These are phyloP conservation scores for Epirrhoe alternata DNA, from an alignment of 2,888 invertebrate species.

Conservation along the genomic window DNA sequence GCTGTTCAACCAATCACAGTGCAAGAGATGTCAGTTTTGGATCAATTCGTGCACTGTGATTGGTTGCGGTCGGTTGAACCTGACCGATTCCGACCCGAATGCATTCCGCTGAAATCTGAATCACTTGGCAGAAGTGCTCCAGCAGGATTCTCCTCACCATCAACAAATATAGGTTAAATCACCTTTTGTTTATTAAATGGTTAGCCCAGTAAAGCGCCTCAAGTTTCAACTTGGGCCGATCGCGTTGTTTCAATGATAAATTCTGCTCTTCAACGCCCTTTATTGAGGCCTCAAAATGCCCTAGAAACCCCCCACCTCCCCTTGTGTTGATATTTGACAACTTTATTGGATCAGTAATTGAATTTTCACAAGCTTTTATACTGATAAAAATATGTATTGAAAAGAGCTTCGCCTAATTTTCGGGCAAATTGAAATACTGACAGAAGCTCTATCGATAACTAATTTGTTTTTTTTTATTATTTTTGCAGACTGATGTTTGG, in stretches of 20 bases:
- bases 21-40: too few species aligned
- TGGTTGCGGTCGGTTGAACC: too few species aligned
- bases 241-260: too few species aligned
- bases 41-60: too few species aligned
- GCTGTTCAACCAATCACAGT: too few species aligned
- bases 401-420: conserved; percentile 48
- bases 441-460: conserved; percentile 29
- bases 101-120: too few species aligned
- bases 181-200: too few species aligned
- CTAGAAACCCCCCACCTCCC: conserved; percentile 4
- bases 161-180: too few species aligned
- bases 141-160: too few species aligned
- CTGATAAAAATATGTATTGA: conserved; percentile 65
- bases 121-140: too few species aligned
- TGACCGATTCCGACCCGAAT: too few species aligned
- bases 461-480: conserved; percentile 14
- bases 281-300: conserved; percentile 24
- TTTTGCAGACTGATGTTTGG: neutral
- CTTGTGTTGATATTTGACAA: conserved; percentile 71
- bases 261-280: neutral
- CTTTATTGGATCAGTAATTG: conserved; percentile 74
- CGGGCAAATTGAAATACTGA: conserved; percentile 48
- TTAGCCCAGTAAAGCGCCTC: too few species aligned
- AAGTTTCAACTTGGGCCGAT: neutral
- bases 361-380: conserved; percentile 70